Percentiles rank a stretch among this genome's conserved stretches.
phyloP scores from a whole-genome alignment of 2,888 invertebrate genomes.

The Salticus scenicus region DNA sequence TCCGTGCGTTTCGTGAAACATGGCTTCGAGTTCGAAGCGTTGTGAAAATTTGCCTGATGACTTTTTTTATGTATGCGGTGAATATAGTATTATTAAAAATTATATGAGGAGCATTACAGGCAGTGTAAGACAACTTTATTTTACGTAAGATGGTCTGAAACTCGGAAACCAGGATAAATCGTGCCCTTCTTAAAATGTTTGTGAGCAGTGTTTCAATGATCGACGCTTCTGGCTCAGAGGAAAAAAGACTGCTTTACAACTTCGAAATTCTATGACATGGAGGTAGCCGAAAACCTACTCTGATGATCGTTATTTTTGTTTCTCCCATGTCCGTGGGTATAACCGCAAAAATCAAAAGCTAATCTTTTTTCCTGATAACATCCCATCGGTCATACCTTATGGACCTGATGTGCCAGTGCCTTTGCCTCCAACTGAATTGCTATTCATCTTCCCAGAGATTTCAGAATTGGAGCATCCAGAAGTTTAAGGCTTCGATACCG shows the following conservation, averaged over 20 bases:
- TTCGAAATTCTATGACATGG: too few relatives aligned
- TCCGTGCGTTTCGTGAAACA: too few relatives aligned
- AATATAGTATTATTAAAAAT: too few relatives aligned
- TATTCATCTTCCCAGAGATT: neutral
- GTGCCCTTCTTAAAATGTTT: conserved; percentile 8
- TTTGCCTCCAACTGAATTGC: conserved; percentile 6
- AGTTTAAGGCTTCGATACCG: neutral
- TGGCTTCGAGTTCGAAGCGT: too few relatives aligned
- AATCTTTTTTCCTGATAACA: conserved; percentile 8
- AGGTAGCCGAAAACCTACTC: too few relatives aligned
- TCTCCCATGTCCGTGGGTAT: neutral
- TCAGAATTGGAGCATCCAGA: neutral
- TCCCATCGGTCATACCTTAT: conserved; percentile 8
- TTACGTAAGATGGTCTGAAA: neutral
- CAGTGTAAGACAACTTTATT: neutral
- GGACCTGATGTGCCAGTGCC: conserved; percentile 19
- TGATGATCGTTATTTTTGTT: too few relatives aligned
- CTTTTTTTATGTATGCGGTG: too few relatives aligned
- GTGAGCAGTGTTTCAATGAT: conserved; percentile 22
- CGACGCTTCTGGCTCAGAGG: neutral
- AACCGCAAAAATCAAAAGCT: conserved; percentile 2
- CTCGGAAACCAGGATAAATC: neutral
- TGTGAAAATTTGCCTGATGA: too few relatives aligned
- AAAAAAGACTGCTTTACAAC: neutral
- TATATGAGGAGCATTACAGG: conserved; percentile 6